phyloP scores from a whole-genome alignment of 2,797 vertebrate species.

The Cottoperca gobio region DNA sequence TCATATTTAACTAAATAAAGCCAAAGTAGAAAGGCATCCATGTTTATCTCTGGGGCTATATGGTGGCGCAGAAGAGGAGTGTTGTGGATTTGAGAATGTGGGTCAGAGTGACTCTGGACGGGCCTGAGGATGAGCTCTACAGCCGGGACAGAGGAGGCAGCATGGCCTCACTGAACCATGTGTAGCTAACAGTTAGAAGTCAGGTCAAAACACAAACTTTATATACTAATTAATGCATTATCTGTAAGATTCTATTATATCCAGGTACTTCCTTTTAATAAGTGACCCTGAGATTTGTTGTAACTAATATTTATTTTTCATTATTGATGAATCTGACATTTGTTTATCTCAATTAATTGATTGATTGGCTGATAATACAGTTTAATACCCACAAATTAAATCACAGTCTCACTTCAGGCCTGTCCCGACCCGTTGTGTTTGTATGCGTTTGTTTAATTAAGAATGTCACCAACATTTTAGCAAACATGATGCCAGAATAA shows the following conservation, averaged over 20 bases:
- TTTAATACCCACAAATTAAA: not conserved
- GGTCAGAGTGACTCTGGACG: constrained; percentile 63
- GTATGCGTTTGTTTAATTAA: too few relatives aligned
- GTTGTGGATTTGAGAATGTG: constrained; percentile 63
- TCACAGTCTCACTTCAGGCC: not conserved
- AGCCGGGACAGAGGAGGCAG: constrained; percentile 1
- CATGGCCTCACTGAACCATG: not conserved
- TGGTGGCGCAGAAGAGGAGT: constrained; percentile 11
- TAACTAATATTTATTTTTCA: not conserved
- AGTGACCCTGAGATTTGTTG: not conserved
- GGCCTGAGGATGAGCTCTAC: constrained; percentile 35
- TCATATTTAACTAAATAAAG: constrained; percentile 17
- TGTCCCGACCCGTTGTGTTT: too few relatives aligned
- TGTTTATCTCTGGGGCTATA: constrained; percentile 25
- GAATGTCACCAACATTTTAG: too few relatives aligned
- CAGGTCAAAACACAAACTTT: not conserved
- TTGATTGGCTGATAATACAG: not conserved
- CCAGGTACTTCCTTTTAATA: not conserved
- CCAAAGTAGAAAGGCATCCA: constrained; percentile 1
- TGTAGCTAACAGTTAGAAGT: too few relatives aligned
- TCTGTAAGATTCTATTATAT: not conserved
- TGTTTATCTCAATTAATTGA: not conserved
- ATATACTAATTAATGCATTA: not conserved
- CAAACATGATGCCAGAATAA: too few relatives aligned
- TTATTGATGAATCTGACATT: not conserved